Conservation (phyloP, 2,797 vertebrate species). For the Myripristis murdjan region DNA sequence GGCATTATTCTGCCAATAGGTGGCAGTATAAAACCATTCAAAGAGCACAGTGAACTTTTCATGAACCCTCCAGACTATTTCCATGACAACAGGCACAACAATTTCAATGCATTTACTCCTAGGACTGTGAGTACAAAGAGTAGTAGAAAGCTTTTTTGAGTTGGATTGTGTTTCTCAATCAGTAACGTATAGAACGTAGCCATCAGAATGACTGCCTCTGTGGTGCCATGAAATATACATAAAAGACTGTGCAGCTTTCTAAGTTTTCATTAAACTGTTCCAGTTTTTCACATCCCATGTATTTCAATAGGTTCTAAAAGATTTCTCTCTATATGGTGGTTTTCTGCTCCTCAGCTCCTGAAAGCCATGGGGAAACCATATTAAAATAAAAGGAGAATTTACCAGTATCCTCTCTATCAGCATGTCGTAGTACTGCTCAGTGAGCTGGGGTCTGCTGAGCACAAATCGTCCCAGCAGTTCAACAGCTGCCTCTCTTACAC, state of each 20-base stretch:
- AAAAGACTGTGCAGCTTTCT: background rate
- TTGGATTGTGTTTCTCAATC: constrained; percentile 20
- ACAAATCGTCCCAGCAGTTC: constrained; percentile 96
- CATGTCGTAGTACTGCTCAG: constrained; percentile 99
- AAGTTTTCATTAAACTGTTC: constrained; percentile 1
- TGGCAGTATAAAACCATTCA: constrained; percentile 69
- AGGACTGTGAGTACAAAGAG: constrained; percentile 38
- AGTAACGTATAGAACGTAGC: background rate
- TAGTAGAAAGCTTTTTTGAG: constrained; percentile 15
- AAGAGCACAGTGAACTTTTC: constrained; percentile 75
- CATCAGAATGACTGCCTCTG: background rate
- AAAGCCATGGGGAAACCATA: background rate
- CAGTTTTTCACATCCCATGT: background rate
- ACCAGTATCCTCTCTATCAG: constrained; percentile 98
- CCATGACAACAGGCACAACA: constrained; percentile 80
- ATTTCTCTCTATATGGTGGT: background rate
- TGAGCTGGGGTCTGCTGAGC: constrained; percentile 96
- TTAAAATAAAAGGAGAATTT: constrained; percentile 25
- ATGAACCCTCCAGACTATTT: constrained; percentile 76
- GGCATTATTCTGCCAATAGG: constrained; percentile 56
- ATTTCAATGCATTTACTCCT: constrained; percentile 52
- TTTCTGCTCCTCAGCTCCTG: background rate
- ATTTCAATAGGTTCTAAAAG: background rate
- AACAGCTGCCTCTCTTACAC: constrained; percentile 96
- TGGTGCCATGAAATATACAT: background rate